phyloP scores from a whole-genome alignment of 2,113 vertebrate species.

The Australoheros scitulus region DNA sequence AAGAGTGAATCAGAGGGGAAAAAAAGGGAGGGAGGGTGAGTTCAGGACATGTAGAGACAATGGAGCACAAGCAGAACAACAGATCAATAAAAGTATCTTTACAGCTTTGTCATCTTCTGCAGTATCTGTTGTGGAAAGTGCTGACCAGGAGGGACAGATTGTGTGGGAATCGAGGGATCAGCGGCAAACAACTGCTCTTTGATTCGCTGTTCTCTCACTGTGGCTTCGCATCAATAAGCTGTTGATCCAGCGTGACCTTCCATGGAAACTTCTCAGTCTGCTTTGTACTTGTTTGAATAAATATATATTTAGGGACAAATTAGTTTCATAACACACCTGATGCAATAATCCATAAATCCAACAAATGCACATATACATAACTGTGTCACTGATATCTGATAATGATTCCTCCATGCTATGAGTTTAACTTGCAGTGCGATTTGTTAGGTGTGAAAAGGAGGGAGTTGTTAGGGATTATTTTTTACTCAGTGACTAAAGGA shows the following conservation, averaged over 20 bases:
- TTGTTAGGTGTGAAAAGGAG: too few species aligned
- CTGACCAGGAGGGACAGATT: constrained; percentile 43
- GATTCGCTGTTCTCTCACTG: constrained; percentile 34
- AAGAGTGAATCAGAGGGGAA: not conserved
- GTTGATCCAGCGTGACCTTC: constrained; percentile 33
- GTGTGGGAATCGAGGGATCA: constrained; percentile 46
- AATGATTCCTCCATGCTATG: constrained; percentile 8
- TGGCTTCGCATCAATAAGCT: constrained; percentile 29
- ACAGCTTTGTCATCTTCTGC: constrained; percentile 50
- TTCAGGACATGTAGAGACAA: constrained; percentile 34
- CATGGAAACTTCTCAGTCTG: constrained; percentile 10
- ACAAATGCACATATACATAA: not conserved
- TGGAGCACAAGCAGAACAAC: constrained; percentile 29
- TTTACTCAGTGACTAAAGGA: too few species aligned
- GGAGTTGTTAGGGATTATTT: too few species aligned
- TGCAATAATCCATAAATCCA: constrained; percentile 20
- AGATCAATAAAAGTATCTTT: constrained; percentile 55
- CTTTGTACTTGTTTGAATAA: constrained; percentile 17
- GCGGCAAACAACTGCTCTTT: constrained; percentile 50
- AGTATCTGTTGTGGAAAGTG: constrained; percentile 48
- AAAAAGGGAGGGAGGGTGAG: not conserved
- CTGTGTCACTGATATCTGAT: not conserved
- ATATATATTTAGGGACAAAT: constrained; percentile 2
- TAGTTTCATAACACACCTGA: not conserved
- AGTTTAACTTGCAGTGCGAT: constrained; percentile 11